phyloP scores from a whole-genome alignment of 37 sponge, comb jelly and placozoan species.

The Axinella damicornis region DNA sequence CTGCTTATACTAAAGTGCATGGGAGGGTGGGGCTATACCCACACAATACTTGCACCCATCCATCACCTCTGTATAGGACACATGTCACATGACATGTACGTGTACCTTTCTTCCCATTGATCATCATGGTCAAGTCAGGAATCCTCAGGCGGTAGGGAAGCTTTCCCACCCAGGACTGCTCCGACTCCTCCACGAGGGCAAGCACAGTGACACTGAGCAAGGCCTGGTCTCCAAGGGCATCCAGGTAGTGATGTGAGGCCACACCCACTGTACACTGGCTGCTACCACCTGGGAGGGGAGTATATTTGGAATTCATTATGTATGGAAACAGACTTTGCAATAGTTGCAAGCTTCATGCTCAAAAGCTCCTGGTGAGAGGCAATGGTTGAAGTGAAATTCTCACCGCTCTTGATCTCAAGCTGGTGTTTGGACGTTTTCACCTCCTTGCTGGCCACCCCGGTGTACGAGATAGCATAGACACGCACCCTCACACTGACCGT shows the following conservation, averaged over 20 bases:
- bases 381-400: too few relatives aligned
- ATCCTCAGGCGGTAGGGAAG: constrained; percentile 2
- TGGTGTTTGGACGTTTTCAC: background rate
- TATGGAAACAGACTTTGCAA: too few relatives aligned
- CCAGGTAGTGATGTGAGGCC: constrained; percentile 14
- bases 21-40: too few relatives aligned
- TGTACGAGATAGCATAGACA: constrained; percentile 32
- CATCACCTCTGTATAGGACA: too few relatives aligned
- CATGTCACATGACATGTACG: too few relatives aligned
- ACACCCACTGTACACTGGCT: background rate
- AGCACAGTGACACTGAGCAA: constrained; percentile 35
- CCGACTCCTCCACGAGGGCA: constrained; percentile 33
- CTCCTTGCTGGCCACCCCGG: constrained; percentile 23
- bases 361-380: too few relatives aligned
- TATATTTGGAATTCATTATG: background rate
- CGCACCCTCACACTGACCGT: constrained; percentile 14
- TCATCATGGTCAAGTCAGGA: constrained; percentile 8
- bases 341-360: too few relatives aligned
- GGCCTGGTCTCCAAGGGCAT: constrained; percentile 31
- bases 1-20: too few relatives aligned
- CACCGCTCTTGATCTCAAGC: background rate
- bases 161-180: constrained; percentile 39
- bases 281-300: background rate
- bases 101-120: constrained; percentile 32
- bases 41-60: too few relatives aligned